A percentile compares a stretch with the other conserved stretches of the same genome.
These are phyloP conservation scores for Tinea semifulvella DNA, from an alignment of 2,888 invertebrate genomes.

Conservation along the genomic window DNA sequence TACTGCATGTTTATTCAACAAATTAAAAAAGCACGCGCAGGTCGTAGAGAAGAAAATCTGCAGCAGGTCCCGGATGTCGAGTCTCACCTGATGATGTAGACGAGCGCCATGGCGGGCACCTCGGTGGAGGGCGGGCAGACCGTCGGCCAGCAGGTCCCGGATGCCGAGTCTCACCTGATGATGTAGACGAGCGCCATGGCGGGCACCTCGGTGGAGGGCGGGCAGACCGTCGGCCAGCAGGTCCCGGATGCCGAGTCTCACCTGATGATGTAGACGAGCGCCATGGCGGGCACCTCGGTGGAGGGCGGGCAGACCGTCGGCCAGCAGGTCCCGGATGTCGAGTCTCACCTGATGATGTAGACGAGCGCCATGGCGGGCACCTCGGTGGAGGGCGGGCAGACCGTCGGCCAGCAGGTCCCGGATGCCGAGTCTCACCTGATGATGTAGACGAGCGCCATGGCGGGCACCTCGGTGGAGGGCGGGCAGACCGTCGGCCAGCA, in stretches of 20 bases:
- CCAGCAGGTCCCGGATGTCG: slow-evolving; percentile 91
- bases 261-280: slow-evolving; percentile 32
- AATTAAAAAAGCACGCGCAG: too few relatives aligned
- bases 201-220: slow-evolving; percentile 44
- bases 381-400: slow-evolving; percentile 38
- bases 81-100: slow-evolving; percentile 22
- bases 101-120: slow-evolving; percentile 31
- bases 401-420: slow-evolving; percentile 85
- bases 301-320: slow-evolving; percentile 53
- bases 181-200: slow-evolving; percentile 44
- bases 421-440: slow-evolving; percentile 65
- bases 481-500: slow-evolving; percentile 46
- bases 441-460: slow-evolving; percentile 43
- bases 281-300: slow-evolving; percentile 49
- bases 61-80: too few relatives aligned
- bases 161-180: slow-evolving; percentile 65
- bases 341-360: slow-evolving; percentile 16
- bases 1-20: too few relatives aligned
- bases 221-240: slow-evolving; percentile 72
- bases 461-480: slow-evolving; percentile 40
- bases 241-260: slow-evolving; percentile 86
- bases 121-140: not conserved
- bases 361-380: slow-evolving; percentile 55
- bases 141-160: slow-evolving; percentile 79
- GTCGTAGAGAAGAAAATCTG: not conserved